Evolutionary conservation across 2,797 vertebrate genomes (phyloP), one percentile per base, ranked within the genome.

Genomic region (Gobio occitaniae): DNA sequence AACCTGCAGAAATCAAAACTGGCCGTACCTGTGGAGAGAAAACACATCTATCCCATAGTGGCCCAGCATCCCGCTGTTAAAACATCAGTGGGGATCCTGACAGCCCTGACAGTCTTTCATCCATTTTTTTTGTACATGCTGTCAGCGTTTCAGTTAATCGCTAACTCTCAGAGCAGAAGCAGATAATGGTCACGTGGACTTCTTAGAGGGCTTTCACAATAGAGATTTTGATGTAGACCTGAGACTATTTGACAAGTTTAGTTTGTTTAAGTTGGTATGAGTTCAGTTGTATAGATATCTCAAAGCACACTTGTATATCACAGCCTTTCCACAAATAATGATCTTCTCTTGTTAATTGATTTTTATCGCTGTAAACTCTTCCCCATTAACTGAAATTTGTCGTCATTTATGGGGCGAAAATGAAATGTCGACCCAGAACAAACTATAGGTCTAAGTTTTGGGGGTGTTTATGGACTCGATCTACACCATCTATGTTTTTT

Each of bases 91-190:
- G 81, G 86, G 78, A 75, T 80, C 69, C 68, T 84, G 86, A 85
- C 88, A 71, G 50, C 50, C 66, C 77, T 80, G 76, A 79, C 78
- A 25, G 82, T 65, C 83, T 86, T 86, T 83, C 79, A 80, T 81
- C 87, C 71, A 41, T 78, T 84, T 87, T 84, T 81, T 86, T 83
- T 79, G 36, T 84, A 76, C 68, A 56, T 84, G 63, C 70, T 47
- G 70, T 85, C 61, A 76, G 32, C n/a, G 32, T 75, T 86, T 83
- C 78, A 76, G 72, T 74, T 88, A 89, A 88, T 89, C 84, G 25
- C 80, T n/a, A 88, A 71, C 74, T 87, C 78, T 85, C 54, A 77
- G 78, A 75, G 78, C 38, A 82, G 84, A 54, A 82, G 50, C 29
- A 50, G 75, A 76, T 63, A 44, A 56, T 80, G 70, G 50, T 83